A percentile compares a stretch with the other conserved stretches of the same genome.
Conservation (phyloP, 2,113 vertebrate species). For the Cryptotis parvus region DNA sequence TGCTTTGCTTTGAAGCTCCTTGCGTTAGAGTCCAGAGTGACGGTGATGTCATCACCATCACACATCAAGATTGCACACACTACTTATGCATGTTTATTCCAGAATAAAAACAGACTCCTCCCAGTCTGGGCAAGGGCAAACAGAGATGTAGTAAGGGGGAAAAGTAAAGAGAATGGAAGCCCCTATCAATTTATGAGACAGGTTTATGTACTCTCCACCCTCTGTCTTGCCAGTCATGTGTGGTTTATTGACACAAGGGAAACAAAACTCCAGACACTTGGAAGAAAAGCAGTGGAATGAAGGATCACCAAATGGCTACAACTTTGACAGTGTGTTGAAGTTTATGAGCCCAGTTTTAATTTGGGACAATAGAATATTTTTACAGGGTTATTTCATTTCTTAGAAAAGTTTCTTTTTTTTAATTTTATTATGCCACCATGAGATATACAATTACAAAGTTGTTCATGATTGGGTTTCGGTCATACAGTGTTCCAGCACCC, state of each 20-base stretch:
- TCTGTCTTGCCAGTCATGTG: not conserved
- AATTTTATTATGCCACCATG: no score
- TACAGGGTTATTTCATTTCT: not conserved
- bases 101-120: not conserved
- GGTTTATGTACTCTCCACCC: not conserved
- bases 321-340: not conserved
- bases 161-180: not conserved
- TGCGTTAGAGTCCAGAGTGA: not conserved
- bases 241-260: not conserved
- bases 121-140: not conserved
- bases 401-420: conserved; percentile 26
- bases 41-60: not conserved
- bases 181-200: not conserved
- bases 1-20: not conserved
- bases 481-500: no score
- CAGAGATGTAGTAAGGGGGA: not conserved
- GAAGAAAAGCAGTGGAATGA: not conserved
- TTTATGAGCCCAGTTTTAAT: not conserved
- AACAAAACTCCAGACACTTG: not conserved
- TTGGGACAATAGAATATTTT: conserved; percentile 27
- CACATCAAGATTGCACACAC: not conserved
- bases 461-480: no score
- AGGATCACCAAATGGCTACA: not conserved
- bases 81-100: not conserved
- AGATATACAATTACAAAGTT: no score